These are phyloP conservation scores for Sarcophaga peregrina DNA, from an alignment of 1,140 invertebrate species.

Conservation along the genomic window DNA sequence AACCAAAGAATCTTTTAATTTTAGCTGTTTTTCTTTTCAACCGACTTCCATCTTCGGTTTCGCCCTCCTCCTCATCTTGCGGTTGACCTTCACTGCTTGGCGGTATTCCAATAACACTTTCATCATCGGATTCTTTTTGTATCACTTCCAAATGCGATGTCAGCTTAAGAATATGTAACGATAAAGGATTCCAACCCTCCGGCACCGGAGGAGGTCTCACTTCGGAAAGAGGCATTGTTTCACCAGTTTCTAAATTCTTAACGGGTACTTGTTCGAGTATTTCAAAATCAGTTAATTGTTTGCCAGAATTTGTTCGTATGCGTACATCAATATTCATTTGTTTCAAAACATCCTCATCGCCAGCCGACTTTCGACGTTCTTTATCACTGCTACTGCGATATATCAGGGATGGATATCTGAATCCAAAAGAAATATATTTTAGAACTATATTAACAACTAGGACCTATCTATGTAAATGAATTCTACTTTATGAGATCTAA, in stretches of 20 bases:
- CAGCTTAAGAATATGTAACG: slow-evolving; percentile 93
- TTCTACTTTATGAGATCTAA: too few relatives aligned
- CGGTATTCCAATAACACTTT: slow-evolving; percentile 83
- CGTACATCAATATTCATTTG: slow-evolving; percentile 81
- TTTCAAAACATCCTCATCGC: slow-evolving; percentile 77
- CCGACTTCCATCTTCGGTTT: slow-evolving; percentile 64
- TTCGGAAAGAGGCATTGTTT: slow-evolving; percentile 66
- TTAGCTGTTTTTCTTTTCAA: slow-evolving; percentile 72
- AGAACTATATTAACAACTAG: too few relatives aligned
- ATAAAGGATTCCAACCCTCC: slow-evolving; percentile 77
- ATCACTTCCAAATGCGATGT: slow-evolving; percentile 63
- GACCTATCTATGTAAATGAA: too few relatives aligned
- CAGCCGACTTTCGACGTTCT: slow-evolving; percentile 78
- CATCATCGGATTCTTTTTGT: slow-evolving; percentile 80
- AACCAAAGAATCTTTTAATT: slow-evolving; percentile 87
- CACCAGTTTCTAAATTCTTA: slow-evolving; percentile 90
- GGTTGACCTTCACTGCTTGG: slow-evolving; percentile 71
- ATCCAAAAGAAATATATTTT: not conserved
- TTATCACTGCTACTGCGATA: slow-evolving; percentile 66
- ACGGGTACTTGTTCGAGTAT: slow-evolving; percentile 93
- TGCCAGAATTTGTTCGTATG: slow-evolving; percentile 85
- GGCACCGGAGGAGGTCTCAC: slow-evolving; percentile 65
- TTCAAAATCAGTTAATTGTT: slow-evolving; percentile 86
- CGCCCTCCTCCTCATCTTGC: slow-evolving; percentile 70
- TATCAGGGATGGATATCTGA: slow-evolving; percentile 59